Evolutionary conservation across 2,888 invertebrate genomes (phyloP).

Genomic region (Spilarctia lutea): DNA sequence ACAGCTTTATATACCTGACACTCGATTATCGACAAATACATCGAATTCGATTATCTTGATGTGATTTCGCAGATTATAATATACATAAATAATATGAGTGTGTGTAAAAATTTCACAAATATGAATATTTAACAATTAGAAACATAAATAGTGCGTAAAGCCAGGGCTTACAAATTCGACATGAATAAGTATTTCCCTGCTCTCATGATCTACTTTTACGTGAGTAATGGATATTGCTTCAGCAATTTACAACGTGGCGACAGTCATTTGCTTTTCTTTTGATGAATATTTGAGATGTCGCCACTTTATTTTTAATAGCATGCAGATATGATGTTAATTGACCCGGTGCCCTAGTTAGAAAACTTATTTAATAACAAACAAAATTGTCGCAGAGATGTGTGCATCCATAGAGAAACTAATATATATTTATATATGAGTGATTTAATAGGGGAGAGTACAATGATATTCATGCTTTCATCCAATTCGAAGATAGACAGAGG

Average conservation of each 20-base stretch:
- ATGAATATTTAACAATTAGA: constrained; percentile 46
- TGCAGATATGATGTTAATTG: not conserved
- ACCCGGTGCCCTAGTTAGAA: not conserved
- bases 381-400: not conserved
- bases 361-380: not conserved
- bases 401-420: not conserved
- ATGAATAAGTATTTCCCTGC: constrained; percentile 73
- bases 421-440: too few relatives aligned
- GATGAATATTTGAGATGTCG: constrained; percentile 39
- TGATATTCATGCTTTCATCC: not conserved
- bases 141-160: constrained; percentile 45
- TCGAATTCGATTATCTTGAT: constrained; percentile 1
- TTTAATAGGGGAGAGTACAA: not conserved
- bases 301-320: constrained; percentile 10
- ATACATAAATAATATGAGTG: not conserved
- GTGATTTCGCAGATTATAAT: not conserved
- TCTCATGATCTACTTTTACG: constrained; percentile 77
- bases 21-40: constrained; percentile 23
- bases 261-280: constrained; percentile 52
- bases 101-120: not conserved
- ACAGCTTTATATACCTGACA: constrained; percentile 39
- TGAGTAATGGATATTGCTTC: constrained; percentile 70
- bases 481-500: not conserved
- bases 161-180: constrained; percentile 63
- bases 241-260: constrained; percentile 65